Base-by-base conservation (phyloP, 2,113 vertebrate species). In the Thunnus thynnus region DNA sequence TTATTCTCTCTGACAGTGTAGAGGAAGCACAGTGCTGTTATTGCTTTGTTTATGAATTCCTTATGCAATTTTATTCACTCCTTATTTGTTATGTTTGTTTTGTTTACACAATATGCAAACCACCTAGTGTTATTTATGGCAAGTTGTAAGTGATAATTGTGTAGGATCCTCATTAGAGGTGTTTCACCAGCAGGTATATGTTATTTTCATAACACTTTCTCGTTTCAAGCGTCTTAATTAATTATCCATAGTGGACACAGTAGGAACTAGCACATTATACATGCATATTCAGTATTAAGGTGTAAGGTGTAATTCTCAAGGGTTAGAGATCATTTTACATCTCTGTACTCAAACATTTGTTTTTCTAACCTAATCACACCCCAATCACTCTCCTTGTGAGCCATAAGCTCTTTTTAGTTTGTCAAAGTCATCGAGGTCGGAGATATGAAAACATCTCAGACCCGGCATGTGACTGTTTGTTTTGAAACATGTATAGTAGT, bases 401-500 rank as follows among this genome's bases (percentile, higher is more conserved):
- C 52, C 7, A 17, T 41, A 60, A 78, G 22, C 66, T 77, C 30
- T 73, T 82, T 69, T 65, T 47, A 76, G 16, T 91, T 78, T 73
- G 77, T 83, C 86, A 89, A 87, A 86, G 89, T 91, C 88, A 90
- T 5, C 0, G 3, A 82, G 83, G 8, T 58, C 48, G n/a, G 72
- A 82, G 66, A 85, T 76, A 86, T 68, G 77, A 89, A 93, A 89
- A 85, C 78, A 83, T 85, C 78, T 84, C 77, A 70, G 69, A 76
- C 58, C 72, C 54, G 74, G 84, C 86, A 50, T 36, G 68, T 87
- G 88, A 89, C 91, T 80, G 80, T 88, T 93, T 94, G 89, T 92
- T 92, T 92, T 93, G 90, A 93, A 94, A 86, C 82, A 83, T 90
- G 90, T 80, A 86, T 86, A 80, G 79, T 82, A 76, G 80, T 92